These are phyloP conservation scores for Schrankia costaestrigalis DNA, from an alignment of 2,888 invertebrate genomes.

Conservation along the genomic window DNA sequence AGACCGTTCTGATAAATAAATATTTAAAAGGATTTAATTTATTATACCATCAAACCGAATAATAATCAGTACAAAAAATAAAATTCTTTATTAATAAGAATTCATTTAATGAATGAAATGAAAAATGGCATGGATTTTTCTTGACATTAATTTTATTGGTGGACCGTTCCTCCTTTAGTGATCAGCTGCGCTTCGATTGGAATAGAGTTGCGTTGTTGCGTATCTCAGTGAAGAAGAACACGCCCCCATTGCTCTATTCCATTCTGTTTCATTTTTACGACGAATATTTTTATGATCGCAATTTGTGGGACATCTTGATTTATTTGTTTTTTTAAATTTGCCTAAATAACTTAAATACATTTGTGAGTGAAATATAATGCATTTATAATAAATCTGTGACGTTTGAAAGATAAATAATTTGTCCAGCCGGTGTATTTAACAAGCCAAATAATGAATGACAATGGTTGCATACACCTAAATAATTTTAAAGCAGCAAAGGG, in stretches of 20 bases:
- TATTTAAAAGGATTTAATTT: too few relatives aligned
- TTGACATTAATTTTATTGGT: conserved; percentile 8
- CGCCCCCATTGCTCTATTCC: conserved; percentile 35
- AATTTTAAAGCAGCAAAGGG: conserved; percentile 90
- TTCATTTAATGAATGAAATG: too few relatives aligned
- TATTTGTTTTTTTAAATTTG: conserved; percentile 3
- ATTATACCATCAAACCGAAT: too few relatives aligned
- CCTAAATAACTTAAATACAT: conserved; percentile 8
- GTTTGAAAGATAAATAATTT: conserved; percentile 23
- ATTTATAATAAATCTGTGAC: conserved; percentile 24
- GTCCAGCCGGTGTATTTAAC: conserved; percentile 44
- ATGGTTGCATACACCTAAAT: conserved; percentile 89
- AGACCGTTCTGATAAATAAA: too few relatives aligned
- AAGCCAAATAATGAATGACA: conserved; percentile 81
- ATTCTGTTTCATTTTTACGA: conserved; percentile 21
- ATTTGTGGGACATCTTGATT: conserved; percentile 4
- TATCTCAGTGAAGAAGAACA: conserved; percentile 34
- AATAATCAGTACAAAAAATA: too few relatives aligned
- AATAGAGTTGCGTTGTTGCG: conserved; percentile 24
- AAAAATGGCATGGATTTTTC: background rate
- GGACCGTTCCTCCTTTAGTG: conserved; percentile 3
- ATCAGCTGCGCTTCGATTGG: conserved; percentile 32
- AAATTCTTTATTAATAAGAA: too few relatives aligned
- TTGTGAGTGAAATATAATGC: conserved; percentile 28
- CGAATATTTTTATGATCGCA: conserved; percentile 6